These are phyloP conservation scores for Cerastoderma edule DNA, from an alignment of 2,888 invertebrate species.

Conservation along the genomic window DNA sequence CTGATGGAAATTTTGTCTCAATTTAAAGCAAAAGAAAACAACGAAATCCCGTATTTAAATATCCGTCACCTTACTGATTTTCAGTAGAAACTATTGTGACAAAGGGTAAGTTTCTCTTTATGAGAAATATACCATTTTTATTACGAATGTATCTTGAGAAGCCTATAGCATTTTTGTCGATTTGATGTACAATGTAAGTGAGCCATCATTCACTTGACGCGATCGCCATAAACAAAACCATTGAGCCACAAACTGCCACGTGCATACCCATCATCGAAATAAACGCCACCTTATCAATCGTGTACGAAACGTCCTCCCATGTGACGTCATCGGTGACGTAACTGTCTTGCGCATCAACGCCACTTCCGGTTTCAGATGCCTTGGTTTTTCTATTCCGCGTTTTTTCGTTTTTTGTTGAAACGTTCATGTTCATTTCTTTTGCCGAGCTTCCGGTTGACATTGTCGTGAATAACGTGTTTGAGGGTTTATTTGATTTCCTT, in stretches of 20 bases:
- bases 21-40: too few relatives aligned
- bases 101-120: too few relatives aligned
- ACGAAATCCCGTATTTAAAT: too few relatives aligned
- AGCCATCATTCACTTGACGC: too few relatives aligned
- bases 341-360: background rate
- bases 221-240: background rate
- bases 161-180: too few relatives aligned
- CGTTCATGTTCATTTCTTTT: background rate
- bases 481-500: background rate
- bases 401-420: background rate
- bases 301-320: slow-evolving; percentile 28
- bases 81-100: too few relatives aligned
- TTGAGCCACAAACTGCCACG: background rate
- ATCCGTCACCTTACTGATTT: too few relatives aligned
- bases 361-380: background rate
- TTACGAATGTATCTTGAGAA: too few relatives aligned
- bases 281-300: slow-evolving; percentile 26
- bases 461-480: background rate
- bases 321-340: background rate
- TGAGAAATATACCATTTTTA: too few relatives aligned
- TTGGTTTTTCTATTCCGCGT: background rate
- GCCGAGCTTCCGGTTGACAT: background rate
- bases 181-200: too few relatives aligned
- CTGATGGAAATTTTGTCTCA: too few relatives aligned
- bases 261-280: background rate